Percentiles rank a stretch among this genome's conserved stretches.
Evolutionary conservation across 2,888 invertebrate genomes (phyloP).

Genomic region (Tiliacea citrago): DNA sequence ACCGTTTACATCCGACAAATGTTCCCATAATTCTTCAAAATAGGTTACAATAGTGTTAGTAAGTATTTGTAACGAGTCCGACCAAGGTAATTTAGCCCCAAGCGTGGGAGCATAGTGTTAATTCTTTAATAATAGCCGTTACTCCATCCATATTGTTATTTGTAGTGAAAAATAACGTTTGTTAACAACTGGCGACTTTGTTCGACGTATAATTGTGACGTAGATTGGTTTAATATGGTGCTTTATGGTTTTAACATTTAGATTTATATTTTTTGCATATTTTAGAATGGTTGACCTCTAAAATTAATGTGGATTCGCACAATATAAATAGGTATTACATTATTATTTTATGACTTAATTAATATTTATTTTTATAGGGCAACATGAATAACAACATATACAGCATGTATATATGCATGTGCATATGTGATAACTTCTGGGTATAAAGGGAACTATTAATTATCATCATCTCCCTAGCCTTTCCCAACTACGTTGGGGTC

Average conservation of each 20-base stretch:
- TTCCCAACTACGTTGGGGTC: too few species aligned
- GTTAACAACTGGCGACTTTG: constrained; percentile 9
- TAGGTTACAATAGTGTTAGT: constrained; percentile 26
- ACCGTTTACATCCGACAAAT: constrained; percentile 11
- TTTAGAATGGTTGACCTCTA: constrained; percentile 32
- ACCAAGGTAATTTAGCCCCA: constrained; percentile 44
- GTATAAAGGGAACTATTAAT: not conserved
- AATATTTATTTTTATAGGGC: constrained; percentile 16
- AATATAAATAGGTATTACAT: constrained; percentile 5
- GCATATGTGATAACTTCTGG: not conserved
- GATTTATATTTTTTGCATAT: constrained; percentile 6
- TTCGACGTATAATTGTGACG: constrained; percentile 52
- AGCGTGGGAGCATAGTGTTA: constrained; percentile 69
- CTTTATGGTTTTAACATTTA: constrained; percentile 31
- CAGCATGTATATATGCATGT: too few species aligned
- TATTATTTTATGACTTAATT: constrained; percentile 19
- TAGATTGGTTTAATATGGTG: constrained; percentile 22
- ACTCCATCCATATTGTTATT: constrained; percentile 67
- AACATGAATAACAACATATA: not conserved
- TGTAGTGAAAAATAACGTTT: constrained; percentile 64
- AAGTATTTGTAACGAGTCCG: constrained; percentile 45
- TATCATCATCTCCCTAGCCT: too few species aligned
- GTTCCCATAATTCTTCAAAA: constrained; percentile 19
- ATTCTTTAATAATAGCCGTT: constrained; percentile 69
- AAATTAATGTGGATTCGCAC: constrained; percentile 7